Percentiles rank a stretch among this genome's conserved stretches.
Conservation (phyloP, 2,797 vertebrate species). For the Lepus townsendii region DNA sequence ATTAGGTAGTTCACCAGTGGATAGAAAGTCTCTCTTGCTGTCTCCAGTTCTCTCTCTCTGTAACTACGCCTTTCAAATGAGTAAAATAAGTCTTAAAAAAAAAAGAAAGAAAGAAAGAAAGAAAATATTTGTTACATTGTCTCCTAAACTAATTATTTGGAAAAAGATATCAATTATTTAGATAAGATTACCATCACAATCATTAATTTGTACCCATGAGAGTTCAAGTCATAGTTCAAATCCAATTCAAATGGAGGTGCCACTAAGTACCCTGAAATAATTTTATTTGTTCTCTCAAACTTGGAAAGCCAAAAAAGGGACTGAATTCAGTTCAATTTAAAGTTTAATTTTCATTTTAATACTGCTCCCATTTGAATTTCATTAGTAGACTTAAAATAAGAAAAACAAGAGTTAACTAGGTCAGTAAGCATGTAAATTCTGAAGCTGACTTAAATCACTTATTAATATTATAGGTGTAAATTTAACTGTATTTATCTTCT, state of each 20-base stretch:
- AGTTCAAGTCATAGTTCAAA: background rate
- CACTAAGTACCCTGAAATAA: background rate
- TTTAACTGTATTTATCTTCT: background rate
- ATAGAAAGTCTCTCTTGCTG: too few species aligned
- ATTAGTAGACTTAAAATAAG: background rate
- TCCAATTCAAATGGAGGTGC: background rate
- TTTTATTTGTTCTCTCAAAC: background rate
- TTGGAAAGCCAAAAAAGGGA: background rate
- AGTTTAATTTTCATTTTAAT: background rate
- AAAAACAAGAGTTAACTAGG: background rate
- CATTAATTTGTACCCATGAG: background rate
- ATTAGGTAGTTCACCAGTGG: too few species aligned
- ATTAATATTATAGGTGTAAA: background rate
- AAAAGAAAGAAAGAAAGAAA: too few species aligned
- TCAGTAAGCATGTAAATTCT: background rate
- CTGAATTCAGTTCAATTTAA: background rate
- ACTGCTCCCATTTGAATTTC: background rate
- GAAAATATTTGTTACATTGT: background rate
- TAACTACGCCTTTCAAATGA: too few species aligned
- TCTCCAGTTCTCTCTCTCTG: too few species aligned
- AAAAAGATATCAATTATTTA: background rate
- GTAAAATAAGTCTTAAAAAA: too few species aligned
- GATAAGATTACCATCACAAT: background rate
- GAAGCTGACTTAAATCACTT: background rate
- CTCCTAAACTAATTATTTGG: background rate